phyloP scores from a whole-genome alignment of 2,888 invertebrate genomes.

The Pterostichus madidus region DNA sequence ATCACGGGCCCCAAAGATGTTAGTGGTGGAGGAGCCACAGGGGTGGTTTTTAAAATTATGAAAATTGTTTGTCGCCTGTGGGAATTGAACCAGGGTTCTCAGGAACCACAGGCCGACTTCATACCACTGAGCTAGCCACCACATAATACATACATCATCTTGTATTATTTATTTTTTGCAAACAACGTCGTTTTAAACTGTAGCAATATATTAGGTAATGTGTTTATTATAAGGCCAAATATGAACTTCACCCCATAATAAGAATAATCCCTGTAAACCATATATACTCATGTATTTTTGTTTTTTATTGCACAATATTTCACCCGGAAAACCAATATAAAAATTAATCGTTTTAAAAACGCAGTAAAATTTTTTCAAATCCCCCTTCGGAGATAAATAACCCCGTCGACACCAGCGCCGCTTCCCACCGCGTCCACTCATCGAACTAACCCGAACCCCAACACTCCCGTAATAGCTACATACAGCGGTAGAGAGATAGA shows the following conservation, averaged over 20 bases:
- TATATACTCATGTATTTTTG: conserved; percentile 12
- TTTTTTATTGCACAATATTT: conserved; percentile 40
- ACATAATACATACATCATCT: no score
- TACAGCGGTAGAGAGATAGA: neutral
- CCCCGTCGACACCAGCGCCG: conserved; percentile 37
- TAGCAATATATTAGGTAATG: no score
- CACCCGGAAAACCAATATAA: conserved; percentile 40
- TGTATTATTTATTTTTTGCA: no score
- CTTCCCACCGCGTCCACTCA: conserved; percentile 6
- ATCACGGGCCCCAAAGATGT: no score
- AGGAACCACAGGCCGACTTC: no score
- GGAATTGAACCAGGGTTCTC: no score
- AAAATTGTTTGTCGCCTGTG: no score
- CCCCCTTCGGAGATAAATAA: conserved; percentile 32
- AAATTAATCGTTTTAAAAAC: conserved; percentile 46
- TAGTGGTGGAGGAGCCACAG: no score
- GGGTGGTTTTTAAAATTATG: no score
- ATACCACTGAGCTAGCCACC: no score
- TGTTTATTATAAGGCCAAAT: neutral
- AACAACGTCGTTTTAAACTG: no score
- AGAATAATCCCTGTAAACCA: conserved; percentile 28
- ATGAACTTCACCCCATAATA: neutral
- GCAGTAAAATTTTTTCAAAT: conserved; percentile 42
- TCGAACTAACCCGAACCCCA: conserved; percentile 13
- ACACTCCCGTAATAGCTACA: neutral